These are phyloP conservation scores for Ophonus ardosiacus DNA, from an alignment of 2,888 invertebrate genomes.

Conservation along the genomic window DNA sequence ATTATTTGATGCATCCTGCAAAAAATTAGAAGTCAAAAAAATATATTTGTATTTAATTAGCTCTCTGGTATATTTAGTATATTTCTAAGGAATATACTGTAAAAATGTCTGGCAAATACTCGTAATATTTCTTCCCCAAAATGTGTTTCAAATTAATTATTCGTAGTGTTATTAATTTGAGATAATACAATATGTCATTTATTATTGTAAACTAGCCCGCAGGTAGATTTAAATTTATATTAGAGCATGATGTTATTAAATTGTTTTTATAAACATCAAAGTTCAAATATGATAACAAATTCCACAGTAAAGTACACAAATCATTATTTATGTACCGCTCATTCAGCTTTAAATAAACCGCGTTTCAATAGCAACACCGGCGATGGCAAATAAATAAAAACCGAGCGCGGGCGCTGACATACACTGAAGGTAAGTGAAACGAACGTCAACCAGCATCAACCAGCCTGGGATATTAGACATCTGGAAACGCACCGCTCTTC, in stretches of 20 bases:
- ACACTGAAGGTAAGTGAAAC: background rate
- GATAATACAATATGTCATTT: background rate
- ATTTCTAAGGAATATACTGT: background rate
- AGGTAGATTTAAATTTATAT: background rate
- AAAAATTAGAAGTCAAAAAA: too few species aligned
- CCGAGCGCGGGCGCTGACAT: background rate
- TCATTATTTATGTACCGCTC: background rate
- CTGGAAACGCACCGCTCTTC: conserved; percentile 44
- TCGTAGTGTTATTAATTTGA: background rate
- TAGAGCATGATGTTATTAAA: background rate
- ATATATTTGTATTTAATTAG: too few species aligned
- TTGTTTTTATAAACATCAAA: background rate
- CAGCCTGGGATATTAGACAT: conserved; percentile 57
- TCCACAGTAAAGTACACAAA: background rate
- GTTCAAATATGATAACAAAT: background rate
- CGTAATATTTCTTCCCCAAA: background rate
- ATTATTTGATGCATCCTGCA: too few species aligned
- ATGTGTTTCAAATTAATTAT: background rate
- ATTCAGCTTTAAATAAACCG: conserved; percentile 18
- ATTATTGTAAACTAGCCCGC: background rate
- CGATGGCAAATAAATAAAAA: conserved; percentile 1
- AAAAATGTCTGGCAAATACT: background rate
- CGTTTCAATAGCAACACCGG: background rate
- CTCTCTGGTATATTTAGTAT: too few species aligned
- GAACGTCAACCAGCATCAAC: background rate